Percentiles rank a stretch among this genome's conserved stretches.
Evolutionary conservation across 1,140 invertebrate genomes (phyloP).

Genomic region (Papilio helenus): DNA sequence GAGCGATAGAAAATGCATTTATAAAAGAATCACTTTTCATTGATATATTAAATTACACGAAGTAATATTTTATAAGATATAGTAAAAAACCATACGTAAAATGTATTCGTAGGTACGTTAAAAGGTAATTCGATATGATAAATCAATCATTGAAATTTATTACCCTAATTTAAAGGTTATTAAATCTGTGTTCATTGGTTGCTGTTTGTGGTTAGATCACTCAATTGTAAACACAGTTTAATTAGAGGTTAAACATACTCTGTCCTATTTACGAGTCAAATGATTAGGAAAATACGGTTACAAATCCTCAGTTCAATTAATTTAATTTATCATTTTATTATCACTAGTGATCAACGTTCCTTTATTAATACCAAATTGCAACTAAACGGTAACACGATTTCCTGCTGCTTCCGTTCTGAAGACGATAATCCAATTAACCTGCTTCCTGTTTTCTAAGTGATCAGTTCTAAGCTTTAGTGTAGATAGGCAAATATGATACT

Average conservation of each 20-base stretch:
- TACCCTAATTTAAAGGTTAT: background rate
- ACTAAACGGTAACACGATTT: background rate
- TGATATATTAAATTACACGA: background rate
- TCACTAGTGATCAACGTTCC: background rate
- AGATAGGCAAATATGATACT: background rate
- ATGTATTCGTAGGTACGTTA: no score
- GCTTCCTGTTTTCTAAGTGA: conserved; percentile 5
- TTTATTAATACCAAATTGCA: background rate
- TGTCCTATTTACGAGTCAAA: background rate
- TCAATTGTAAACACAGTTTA: background rate
- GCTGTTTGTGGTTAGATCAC: background rate
- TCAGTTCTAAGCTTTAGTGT: conserved; percentile 5
- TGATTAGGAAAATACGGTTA: background rate
- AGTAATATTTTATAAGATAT: no score
- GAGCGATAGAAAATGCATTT: background rate
- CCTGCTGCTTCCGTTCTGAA: background rate
- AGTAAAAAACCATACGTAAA: no score
- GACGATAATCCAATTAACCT: conserved; percentile 15
- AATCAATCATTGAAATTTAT: background rate
- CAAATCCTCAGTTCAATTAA: background rate
- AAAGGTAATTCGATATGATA: background rate
- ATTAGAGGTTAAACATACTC: background rate
- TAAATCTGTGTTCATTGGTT: background rate
- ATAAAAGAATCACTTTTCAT: background rate
- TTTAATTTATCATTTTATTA: background rate